Conservation (phyloP, 2,888 invertebrate species). For the Tillus elongatus region DNA sequence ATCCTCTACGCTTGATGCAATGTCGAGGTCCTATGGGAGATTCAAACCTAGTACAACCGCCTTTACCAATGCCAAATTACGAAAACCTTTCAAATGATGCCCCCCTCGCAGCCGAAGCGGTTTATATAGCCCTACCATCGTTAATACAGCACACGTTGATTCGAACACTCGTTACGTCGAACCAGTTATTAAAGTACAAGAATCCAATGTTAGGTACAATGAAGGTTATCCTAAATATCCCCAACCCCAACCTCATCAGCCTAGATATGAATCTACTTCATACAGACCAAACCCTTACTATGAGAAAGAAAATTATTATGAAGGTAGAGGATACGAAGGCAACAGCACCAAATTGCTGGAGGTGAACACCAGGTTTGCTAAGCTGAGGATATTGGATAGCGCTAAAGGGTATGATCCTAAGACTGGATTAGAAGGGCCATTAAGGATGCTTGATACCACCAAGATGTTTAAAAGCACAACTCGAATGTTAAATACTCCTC, state of each 20-base stretch:
- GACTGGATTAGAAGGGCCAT: slow-evolving; percentile 24
- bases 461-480: slow-evolving; percentile 34
- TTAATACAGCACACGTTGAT: slow-evolving; percentile 30
- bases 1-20: slow-evolving; percentile 30
- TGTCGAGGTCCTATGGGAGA: slow-evolving; percentile 50
- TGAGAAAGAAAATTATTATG: neutral
- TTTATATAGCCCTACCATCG: slow-evolving; percentile 44
- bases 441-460: slow-evolving; percentile 31
- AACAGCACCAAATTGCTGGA: slow-evolving; percentile 24
- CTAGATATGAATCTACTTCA: neutral
- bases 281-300: slow-evolving; percentile 1
- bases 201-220: slow-evolving; percentile 24
- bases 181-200: slow-evolving; percentile 35
- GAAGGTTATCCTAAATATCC: slow-evolving; percentile 20
- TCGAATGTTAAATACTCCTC: slow-evolving; percentile 32
- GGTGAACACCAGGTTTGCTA: slow-evolving; percentile 34
- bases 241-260: slow-evolving; percentile 14
- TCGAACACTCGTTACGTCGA: slow-evolving; percentile 33
- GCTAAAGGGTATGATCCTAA: too few species aligned
- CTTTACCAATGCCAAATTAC: slow-evolving; percentile 45
- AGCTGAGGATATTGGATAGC: slow-evolving; percentile 34
- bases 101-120: slow-evolving; percentile 41
- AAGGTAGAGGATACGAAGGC: slow-evolving; percentile 4
- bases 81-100: slow-evolving; percentile 43
- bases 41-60: slow-evolving; percentile 39